Evolutionary conservation across 2,888 invertebrate genomes (phyloP), one percentile per base, ranked within the genome.

Genomic region (Ophraella communa): DNA sequence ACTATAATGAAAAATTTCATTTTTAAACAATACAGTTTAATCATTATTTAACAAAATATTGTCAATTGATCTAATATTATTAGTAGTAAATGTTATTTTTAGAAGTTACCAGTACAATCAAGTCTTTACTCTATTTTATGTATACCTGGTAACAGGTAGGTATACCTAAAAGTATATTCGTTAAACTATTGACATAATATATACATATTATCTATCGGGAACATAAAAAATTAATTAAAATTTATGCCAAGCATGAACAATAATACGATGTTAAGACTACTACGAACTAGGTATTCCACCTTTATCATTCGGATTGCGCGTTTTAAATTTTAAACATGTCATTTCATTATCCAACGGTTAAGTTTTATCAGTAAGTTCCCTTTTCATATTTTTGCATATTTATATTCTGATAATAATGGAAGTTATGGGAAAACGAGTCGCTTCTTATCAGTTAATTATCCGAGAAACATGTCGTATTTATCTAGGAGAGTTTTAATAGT

Each of bases 311-410:
- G 23, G 52, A 21, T 35, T 45, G 35, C 56, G 62, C 64, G 62
- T 66, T 70, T 68, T 71, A 66, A 66, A 72, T 72, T 71, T 69
- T 54, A 73, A 66, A 64, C 72, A 69, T 67, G 71, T 66, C 65
- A 65, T 68, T 67, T 69, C 57, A 68, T 74, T 73, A 74, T 74
- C 73, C 66, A 57, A 21, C 54, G 58, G 68, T 66, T 52, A 52
- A 59, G 62, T 56, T 35, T 60, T 70, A 67, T 60, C 66, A 39
- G 53, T 59, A 70, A 73, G 74, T 72, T 70, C 74, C 71, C 74
- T 72, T 75, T 76, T 76, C 75, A 76, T 76, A 76, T 72, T 74
- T 75, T 74, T 73, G 71, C 74, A 73, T 74, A 75, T 73, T 75
- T 30, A n/a, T n/a, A n/a, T 75, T 74, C 72, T 64, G 75, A 75